Conservation (phyloP, 2,888 invertebrate genomes). For the Orthosia cruda region DNA sequence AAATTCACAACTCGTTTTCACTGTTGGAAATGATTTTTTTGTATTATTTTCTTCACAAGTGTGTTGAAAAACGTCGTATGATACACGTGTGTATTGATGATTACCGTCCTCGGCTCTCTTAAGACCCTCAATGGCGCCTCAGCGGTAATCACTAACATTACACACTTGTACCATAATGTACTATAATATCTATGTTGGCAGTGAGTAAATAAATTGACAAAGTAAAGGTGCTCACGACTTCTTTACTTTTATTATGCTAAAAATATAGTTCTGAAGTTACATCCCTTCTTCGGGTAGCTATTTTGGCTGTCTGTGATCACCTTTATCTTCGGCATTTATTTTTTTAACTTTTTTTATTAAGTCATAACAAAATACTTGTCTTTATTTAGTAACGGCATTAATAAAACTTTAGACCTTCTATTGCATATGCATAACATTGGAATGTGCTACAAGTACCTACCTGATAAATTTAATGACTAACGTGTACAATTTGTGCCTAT, state of each 20-base stretch:
- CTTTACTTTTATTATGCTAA: neutral
- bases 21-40: too few relatives aligned
- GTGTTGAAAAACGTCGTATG: too few relatives aligned
- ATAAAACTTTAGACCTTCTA: neutral
- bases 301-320: conserved; percentile 7
- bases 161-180: too few relatives aligned
- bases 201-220: neutral
- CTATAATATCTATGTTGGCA: too few relatives aligned
- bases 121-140: too few relatives aligned
- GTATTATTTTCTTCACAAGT: too few relatives aligned
- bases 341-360: neutral
- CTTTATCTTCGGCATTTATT: neutral
- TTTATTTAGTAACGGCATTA: neutral
- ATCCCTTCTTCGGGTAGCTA: neutral
- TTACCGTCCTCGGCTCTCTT: too few relatives aligned
- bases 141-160: too few relatives aligned
- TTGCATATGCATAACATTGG: neutral
- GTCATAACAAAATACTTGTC: too few relatives aligned
- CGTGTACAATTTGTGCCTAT: conserved; percentile 10
- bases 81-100: too few relatives aligned
- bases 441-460: neutral
- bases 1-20: too few relatives aligned
- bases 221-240: conserved; percentile 7
- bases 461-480: conserved; percentile 23
- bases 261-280: neutral